Percentiles rank a stretch among this genome's conserved stretches.
Evolutionary conservation across 2,113 vertebrate genomes (phyloP).

Genomic region (Thunnus maccoyii): DNA sequence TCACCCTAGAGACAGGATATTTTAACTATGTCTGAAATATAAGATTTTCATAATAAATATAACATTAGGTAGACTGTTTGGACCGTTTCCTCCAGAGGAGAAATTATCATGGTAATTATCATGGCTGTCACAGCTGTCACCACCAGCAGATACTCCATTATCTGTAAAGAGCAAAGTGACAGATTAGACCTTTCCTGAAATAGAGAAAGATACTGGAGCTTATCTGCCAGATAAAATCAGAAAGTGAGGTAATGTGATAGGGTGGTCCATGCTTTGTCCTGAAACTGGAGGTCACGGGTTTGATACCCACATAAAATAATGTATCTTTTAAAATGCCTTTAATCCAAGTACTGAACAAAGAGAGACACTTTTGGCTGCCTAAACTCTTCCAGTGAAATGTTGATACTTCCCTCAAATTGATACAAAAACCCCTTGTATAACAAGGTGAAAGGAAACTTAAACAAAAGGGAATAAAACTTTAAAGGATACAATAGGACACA

Average conservation of each 20-base stretch:
- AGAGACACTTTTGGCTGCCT: conserved; percentile 16
- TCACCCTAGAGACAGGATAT: conserved; percentile 7
- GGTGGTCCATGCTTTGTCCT: conserved; percentile 36
- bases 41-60: conserved; percentile 13
- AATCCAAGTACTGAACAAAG: conserved; percentile 24
- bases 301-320: conserved; percentile 33
- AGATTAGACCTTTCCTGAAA: conserved; percentile 38
- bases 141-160: not conserved
- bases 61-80: not conserved
- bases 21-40: conserved; percentile 15
- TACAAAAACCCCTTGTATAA: not conserved
- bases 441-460: conserved; percentile 23
- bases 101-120: conserved; percentile 22
- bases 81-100: not conserved
- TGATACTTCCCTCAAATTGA: conserved; percentile 25
- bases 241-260: not conserved
- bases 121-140: conserved; percentile 2
- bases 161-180: conserved; percentile 2
- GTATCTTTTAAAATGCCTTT: conserved; percentile 8
- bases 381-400: conserved; percentile 9
- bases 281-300: conserved; percentile 30
- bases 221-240: conserved; percentile 35
- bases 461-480: conserved; percentile 26
- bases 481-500: not conserved
- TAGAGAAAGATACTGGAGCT: conserved; percentile 19